phyloP scores from a whole-genome alignment of 2,113 vertebrate genomes.

The Smithornis capensis region DNA sequence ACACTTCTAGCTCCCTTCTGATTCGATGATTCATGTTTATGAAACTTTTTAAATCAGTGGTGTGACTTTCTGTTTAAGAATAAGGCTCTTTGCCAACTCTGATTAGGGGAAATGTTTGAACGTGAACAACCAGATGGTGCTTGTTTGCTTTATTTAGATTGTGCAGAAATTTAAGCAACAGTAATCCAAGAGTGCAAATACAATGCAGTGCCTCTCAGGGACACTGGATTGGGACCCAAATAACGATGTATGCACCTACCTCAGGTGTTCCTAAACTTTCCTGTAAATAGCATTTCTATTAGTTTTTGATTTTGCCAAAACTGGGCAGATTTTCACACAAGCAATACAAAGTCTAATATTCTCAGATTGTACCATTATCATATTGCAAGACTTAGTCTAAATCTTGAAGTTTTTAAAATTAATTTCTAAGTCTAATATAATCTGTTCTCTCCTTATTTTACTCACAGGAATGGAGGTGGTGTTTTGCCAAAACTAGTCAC shows the following conservation, averaged over 20 bases:
- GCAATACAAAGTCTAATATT: neutral
- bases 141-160: neutral
- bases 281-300: neutral
- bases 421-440: neutral
- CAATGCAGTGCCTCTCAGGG: neutral
- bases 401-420: neutral
- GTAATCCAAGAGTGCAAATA: neutral
- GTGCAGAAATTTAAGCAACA: neutral
- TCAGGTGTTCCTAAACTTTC: neutral
- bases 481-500: neutral
- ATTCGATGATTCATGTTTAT: neutral
- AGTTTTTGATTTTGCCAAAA: neutral
- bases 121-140: accelerated
- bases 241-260: neutral
- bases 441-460: neutral
- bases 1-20: neutral
- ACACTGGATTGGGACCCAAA: neutral
- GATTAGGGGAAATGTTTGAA: neutral
- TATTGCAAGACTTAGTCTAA: neutral
- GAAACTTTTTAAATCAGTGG: neutral
- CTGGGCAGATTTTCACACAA: neutral
- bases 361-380: neutral
- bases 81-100: neutral
- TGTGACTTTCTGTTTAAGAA: neutral
- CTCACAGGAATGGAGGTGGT: neutral